Percentiles rank a stretch among this genome's conserved stretches.
Evolutionary conservation across 2,113 vertebrate genomes (phyloP).

Genomic region (Dicerorhinus sumatrensis): DNA sequence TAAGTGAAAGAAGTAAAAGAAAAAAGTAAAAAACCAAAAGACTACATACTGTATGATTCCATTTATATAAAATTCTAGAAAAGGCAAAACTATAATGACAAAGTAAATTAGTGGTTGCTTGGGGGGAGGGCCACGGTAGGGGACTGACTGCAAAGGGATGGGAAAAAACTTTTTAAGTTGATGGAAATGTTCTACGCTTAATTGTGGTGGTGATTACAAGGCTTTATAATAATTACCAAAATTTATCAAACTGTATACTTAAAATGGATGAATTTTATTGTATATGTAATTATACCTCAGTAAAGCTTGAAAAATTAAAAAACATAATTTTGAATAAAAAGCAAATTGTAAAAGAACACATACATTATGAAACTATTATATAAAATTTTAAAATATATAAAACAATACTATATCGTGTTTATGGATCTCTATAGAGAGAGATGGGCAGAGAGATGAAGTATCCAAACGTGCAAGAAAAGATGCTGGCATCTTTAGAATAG

Average conservation of each 20-base stretch:
- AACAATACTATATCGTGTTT: not conserved
- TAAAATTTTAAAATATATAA: conserved; percentile 26
- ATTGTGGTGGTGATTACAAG: not conserved
- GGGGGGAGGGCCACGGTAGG: not conserved
- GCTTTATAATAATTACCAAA: not conserved
- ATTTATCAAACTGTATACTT: not conserved
- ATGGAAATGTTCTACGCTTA: not conserved
- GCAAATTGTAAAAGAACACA: not conserved
- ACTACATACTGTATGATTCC: not conserved
- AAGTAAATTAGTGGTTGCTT: not conserved
- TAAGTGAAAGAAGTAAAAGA: not conserved
- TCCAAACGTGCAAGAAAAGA: not conserved
- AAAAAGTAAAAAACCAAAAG: not conserved
- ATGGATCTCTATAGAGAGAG: not conserved
- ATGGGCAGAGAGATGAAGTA: not conserved
- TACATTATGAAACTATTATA: not conserved
- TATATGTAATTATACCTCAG: not conserved
- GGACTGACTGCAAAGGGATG: not conserved
- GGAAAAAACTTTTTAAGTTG: not conserved
- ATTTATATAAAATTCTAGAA: conserved; percentile 12
- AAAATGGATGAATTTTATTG: not conserved
- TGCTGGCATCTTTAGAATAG: not conserved
- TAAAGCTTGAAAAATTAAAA: not conserved
- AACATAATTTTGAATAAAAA: not conserved
- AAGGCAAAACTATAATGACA: conserved; percentile 26